Evolutionary conservation across 2,113 vertebrate species (phyloP).

Genomic region (Procavia capensis): DNA sequence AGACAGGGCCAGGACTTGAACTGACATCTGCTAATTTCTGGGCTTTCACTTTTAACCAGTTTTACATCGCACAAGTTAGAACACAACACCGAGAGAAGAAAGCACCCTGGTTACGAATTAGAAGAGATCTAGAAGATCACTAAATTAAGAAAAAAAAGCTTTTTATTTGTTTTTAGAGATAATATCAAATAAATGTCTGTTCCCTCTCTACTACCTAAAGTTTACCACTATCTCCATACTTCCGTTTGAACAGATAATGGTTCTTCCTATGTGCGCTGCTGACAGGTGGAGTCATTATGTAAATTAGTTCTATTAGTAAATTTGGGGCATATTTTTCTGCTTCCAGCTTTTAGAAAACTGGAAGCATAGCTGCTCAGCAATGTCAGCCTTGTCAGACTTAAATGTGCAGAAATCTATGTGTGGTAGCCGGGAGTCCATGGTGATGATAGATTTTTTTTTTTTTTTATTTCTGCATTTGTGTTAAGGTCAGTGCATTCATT

Average conservation of each 20-base stretch:
- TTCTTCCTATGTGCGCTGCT: not conserved
- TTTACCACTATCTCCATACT: not conserved
- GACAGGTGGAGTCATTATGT: not conserved
- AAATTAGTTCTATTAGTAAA: constrained; percentile 63
- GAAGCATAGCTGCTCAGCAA: constrained; percentile 24
- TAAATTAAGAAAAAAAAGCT: constrained; percentile 35
- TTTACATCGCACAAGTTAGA: not conserved
- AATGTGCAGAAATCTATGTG: constrained; percentile 66
- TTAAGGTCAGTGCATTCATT: constrained; percentile 85
- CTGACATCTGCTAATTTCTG: not conserved
- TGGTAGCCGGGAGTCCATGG: constrained; percentile 41
- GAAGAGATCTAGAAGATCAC: not conserved
- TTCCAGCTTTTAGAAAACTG: not conserved
- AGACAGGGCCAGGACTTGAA: not conserved
- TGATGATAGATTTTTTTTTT: constrained; percentile 64
- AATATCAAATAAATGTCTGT: not conserved
- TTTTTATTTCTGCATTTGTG: constrained; percentile 81
- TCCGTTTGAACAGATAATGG: not conserved
- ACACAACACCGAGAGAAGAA: not conserved
- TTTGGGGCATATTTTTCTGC: constrained; percentile 38
- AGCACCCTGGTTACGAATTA: not conserved
- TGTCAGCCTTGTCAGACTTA: constrained; percentile 74
- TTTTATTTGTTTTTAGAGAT: constrained; percentile 1
- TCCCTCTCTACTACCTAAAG: not conserved
- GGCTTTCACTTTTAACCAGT: not conserved